Evolutionary conservation across 2,113 vertebrate species (phyloP), one percentile per base, ranked within the genome.

Genomic region (Plectropomus leopardus): DNA sequence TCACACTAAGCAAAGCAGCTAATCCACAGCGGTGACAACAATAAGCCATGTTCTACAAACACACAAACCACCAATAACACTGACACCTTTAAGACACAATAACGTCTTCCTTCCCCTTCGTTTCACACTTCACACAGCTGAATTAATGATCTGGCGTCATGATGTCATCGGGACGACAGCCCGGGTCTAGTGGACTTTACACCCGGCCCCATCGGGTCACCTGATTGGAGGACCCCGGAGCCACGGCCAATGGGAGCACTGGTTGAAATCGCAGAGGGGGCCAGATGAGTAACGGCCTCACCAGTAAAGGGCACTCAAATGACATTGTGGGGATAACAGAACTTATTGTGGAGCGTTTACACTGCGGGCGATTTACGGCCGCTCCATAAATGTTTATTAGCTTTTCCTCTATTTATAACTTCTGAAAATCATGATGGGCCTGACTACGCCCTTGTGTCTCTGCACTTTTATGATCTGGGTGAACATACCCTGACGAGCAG

Each of bases 351-450:
- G 85, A 85, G 75, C 51, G 73, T 95, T 95, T 94, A 84, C 84
- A 91, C 90, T 92, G 90, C 59, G 47, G 94, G 89, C 86, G 84
- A 96, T 95, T 96, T 94, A 95, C 76, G 73, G 89, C 72, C 53
- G 7, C 80, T 86, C 91, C 78, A 93, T 95, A 94, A 95, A 95
- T 89, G 94, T 93, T 96, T 96, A 94, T 95, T 95, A 95, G 92
- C 92, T 93, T 91, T 94, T 85, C 82, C 93, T 95, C 91, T 96
- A 96, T 93, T 92, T 95, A 96, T 91, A 92, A 91, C 92, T 92
- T 91, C 88, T 94, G 90, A 92, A 93, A 80, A 93, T 79, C 77
- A 90, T 91, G 92, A 94, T 82, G 83, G 88, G 76, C 78, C 76
- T 81, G 85, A 92, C 88, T 82, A 70, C 30, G 78, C 89, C 92